A percentile compares a stretch with the other conserved stretches of the same genome.
phyloP scores from a whole-genome alignment of 2,113 vertebrate genomes.

The Clinocottus analis region DNA sequence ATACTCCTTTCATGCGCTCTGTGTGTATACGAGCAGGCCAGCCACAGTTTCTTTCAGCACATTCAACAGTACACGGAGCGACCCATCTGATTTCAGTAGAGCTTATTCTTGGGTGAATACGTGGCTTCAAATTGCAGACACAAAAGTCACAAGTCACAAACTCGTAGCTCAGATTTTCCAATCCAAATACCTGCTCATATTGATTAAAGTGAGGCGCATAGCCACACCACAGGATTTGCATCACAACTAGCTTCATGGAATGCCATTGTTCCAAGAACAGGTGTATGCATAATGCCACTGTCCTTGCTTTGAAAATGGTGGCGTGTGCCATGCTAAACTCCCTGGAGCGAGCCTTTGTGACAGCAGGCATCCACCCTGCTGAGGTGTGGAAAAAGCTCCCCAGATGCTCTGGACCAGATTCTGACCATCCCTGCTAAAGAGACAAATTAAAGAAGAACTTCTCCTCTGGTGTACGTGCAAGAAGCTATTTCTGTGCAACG shows the following conservation, averaged over 20 bases:
- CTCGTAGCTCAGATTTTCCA: not conserved
- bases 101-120: not conserved
- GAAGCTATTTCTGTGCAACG: not conserved
- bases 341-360: slow-evolving; percentile 23
- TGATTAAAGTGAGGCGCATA: slow-evolving; percentile 4
- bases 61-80: not conserved
- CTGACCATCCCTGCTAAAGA: slow-evolving; percentile 32
- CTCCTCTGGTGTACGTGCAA: not conserved
- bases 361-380: slow-evolving; percentile 21
- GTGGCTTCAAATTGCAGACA: not conserved
- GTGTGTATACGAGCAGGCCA: not conserved
- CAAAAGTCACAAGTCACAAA: not conserved
- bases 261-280: slow-evolving; percentile 19
- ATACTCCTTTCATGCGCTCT: not conserved
- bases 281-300: slow-evolving; percentile 31
- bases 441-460: slow-evolving; percentile 24
- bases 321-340: slow-evolving; percentile 4
- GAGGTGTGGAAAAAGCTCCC: slow-evolving; percentile 38
- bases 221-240: not conserved
- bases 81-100: slow-evolving; percentile 7
- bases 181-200: not conserved
- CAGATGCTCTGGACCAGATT: slow-evolving; percentile 33
- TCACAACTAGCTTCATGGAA: not conserved
- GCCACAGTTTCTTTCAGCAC: not conserved
- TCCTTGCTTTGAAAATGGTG: slow-evolving; percentile 26